A percentile compares a stretch with the other conserved stretches of the same genome.
phyloP scores from a whole-genome alignment of 2,888 invertebrate species.

The Sericinus montela region DNA sequence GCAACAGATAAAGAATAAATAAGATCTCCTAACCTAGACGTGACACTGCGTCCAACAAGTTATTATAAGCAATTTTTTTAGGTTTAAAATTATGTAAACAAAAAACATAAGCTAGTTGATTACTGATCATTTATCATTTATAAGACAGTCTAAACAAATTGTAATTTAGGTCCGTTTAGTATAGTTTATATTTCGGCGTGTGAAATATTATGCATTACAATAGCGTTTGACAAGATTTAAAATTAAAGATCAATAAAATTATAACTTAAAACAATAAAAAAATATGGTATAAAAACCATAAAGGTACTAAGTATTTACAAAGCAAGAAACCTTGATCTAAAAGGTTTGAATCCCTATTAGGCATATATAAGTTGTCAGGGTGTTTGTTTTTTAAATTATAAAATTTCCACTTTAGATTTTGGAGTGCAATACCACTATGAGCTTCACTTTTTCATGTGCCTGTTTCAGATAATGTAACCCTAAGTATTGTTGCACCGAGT shows the following conservation, averaged over 20 bases:
- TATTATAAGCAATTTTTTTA: conserved; percentile 14
- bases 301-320: conserved; percentile 17
- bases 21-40: conserved; percentile 25
- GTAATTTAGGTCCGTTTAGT: background rate
- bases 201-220: conserved; percentile 15
- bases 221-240: background rate
- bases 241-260: background rate
- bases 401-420: too few relatives aligned
- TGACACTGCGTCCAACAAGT: conserved; percentile 21
- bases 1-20: conserved; percentile 24
- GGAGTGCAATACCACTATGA: too few relatives aligned
- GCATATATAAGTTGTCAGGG: background rate
- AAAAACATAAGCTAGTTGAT: conserved; percentile 10
- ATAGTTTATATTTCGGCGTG: too few relatives aligned
- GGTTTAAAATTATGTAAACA: conserved; percentile 10
- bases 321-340: conserved; percentile 1
- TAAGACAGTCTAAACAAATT: background rate
- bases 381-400: too few relatives aligned
- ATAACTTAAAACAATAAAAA: conserved; percentile 10
- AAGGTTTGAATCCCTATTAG: background rate
- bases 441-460: too few relatives aligned
- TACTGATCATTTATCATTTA: conserved; percentile 8
- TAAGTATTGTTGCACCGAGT: too few relatives aligned
- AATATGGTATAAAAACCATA: conserved; percentile 1
- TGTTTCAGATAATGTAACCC: too few relatives aligned